A percentile compares a stretch with the other conserved stretches of the same genome.
Evolutionary conservation across 2,888 invertebrate species (phyloP).

Genomic region (Scaptomyza flava): DNA sequence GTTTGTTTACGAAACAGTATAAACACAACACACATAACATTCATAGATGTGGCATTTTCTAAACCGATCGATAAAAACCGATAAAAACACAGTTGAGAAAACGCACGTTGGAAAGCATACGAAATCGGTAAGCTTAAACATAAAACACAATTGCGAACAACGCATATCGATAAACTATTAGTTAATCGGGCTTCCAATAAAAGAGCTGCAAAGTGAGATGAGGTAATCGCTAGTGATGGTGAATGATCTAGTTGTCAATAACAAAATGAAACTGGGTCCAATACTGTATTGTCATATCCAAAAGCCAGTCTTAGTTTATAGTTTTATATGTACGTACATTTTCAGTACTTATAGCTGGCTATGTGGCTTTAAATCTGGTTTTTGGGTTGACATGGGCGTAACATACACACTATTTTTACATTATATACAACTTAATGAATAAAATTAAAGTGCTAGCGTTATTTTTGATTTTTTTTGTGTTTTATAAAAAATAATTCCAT

Average conservation of each 20-base stretch:
- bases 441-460: conserved; percentile 35
- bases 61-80: conserved; percentile 21
- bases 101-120: conserved; percentile 4
- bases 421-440: conserved; percentile 38
- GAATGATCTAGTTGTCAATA: conserved; percentile 26
- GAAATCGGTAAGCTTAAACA: conserved; percentile 1
- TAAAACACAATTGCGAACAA: conserved; percentile 71
- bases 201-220: conserved; percentile 53
- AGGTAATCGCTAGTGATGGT: conserved; percentile 34
- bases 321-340: neutral
- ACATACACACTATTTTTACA: conserved; percentile 48
- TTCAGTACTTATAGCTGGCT: neutral
- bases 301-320: conserved; percentile 12
- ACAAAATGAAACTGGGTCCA: conserved; percentile 20
- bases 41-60: conserved; percentile 20
- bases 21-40: conserved; percentile 52
- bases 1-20: conserved; percentile 46
- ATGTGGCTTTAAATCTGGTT: conserved; percentile 7
- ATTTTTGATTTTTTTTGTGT: conserved; percentile 14
- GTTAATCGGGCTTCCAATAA: conserved; percentile 41
- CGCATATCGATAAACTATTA: conserved; percentile 47
- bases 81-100: conserved; percentile 21
- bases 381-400: conserved; percentile 30
- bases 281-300: conserved; percentile 22
- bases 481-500: conserved; percentile 47